Conservation (phyloP, 2,888 invertebrate species). For the Ceriagrion tenellum region DNA sequence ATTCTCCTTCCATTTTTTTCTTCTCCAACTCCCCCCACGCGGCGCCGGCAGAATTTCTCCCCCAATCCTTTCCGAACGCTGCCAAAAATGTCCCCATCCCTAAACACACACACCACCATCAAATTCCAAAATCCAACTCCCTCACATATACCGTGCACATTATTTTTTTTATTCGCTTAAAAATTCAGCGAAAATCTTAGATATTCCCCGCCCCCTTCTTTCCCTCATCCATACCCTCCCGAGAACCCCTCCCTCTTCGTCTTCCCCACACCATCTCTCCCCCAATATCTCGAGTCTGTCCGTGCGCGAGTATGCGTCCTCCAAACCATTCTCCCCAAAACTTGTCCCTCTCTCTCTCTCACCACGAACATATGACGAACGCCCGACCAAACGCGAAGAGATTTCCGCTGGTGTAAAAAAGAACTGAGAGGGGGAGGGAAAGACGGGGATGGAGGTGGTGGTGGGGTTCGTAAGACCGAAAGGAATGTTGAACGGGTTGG, state of each 20-base stretch:
- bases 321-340: neutral
- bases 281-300: no score
- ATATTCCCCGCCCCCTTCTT: neutral
- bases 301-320: neutral
- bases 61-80: neutral
- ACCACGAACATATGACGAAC: conserved; percentile 20
- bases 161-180: neutral
- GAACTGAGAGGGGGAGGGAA: neutral
- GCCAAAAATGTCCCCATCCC: neutral
- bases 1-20: neutral
- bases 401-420: conserved; percentile 28
- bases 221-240: neutral
- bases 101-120: neutral
- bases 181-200: neutral
- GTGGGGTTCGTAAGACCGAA: neutral
- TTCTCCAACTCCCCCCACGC: neutral
- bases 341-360: neutral
- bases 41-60: neutral
- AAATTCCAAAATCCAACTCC: neutral
- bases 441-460: no score
- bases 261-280: neutral
- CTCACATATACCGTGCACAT: neutral
- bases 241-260: no score
- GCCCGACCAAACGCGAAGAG: conserved; percentile 22
- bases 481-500: conserved; percentile 16